Percentiles rank a stretch among this genome's conserved stretches.
Conservation (phyloP, 2,797 vertebrate genomes). For the Hydrocynus forskahlii region DNA sequence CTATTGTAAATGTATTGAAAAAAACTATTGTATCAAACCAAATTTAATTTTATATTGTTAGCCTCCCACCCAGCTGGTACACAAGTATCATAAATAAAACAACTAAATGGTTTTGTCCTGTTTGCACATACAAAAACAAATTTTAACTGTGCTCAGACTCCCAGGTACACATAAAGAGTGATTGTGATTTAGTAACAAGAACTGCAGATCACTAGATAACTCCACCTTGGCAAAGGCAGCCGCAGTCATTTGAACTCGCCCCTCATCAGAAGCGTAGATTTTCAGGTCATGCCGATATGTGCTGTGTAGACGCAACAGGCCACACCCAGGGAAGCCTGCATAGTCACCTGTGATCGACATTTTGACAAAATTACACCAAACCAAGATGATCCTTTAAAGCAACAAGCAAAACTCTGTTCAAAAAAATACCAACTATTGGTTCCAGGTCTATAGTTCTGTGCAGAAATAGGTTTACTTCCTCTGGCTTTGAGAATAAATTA, state of each 20-base stretch:
- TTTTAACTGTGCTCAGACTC: neutral
- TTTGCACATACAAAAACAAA: neutral
- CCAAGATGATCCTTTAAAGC: neutral
- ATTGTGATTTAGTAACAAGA: neutral
- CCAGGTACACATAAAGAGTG: neutral
- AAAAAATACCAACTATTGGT: neutral
- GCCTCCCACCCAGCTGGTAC: too few species aligned
- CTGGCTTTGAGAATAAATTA: too few species aligned
- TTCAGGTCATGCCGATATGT: constrained; percentile 90
- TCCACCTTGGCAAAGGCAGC: constrained; percentile 89
- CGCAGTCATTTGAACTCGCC: constrained; percentile 90
- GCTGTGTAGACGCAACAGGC: constrained; percentile 87
- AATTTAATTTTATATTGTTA: too few species aligned
- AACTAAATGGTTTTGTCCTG: too few species aligned
- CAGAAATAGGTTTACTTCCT: neutral
- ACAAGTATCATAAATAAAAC: too few species aligned
- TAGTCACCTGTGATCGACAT: constrained; percentile 81
- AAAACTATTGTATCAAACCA: too few species aligned
- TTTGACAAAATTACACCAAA: neutral
- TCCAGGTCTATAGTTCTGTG: neutral
- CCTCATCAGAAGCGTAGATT: constrained; percentile 90
- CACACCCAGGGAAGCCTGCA: constrained; percentile 90
- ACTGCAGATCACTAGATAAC: neutral
- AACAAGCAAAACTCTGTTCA: neutral
- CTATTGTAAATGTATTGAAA: too few species aligned